Evolutionary conservation across 2,888 invertebrate genomes (phyloP).

Genomic region (Argynnis bischoffii): DNA sequence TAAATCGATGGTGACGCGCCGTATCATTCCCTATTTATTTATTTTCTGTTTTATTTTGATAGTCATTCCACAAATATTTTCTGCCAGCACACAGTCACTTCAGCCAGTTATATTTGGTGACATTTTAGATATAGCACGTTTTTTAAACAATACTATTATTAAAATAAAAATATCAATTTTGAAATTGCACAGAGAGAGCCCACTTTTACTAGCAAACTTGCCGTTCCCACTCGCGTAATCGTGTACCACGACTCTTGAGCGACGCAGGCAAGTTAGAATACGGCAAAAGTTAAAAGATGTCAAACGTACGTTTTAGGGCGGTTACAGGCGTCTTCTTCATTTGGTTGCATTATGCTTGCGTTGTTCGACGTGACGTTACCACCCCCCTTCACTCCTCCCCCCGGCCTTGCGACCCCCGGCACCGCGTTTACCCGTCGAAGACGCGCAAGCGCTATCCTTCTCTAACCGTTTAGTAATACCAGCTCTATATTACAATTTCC

Average conservation of each 20-base stretch:
- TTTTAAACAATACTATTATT: conserved; percentile 22
- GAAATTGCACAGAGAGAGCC: conserved; percentile 51
- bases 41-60: conserved; percentile 77
- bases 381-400: conserved; percentile 65
- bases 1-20: conserved; percentile 44
- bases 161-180: conserved; percentile 32
- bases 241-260: conserved; percentile 75
- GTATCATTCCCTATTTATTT: conserved; percentile 77
- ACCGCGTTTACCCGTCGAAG: conserved; percentile 60
- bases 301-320: conserved; percentile 37
- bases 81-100: conserved; percentile 28
- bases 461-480: conserved; percentile 66
- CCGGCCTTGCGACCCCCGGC: conserved; percentile 77
- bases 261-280: conserved; percentile 73
- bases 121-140: conserved; percentile 20
- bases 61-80: conserved; percentile 53
- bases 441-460: conserved; percentile 76
- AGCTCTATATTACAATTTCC: conserved; percentile 42
- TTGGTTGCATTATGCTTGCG: conserved; percentile 67
- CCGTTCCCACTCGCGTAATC: conserved; percentile 76
- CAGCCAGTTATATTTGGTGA: conserved; percentile 32
- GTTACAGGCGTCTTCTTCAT: conserved; percentile 52
- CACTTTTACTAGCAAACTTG: conserved; percentile 67
- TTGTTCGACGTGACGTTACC: conserved; percentile 79
- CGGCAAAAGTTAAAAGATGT: conserved; percentile 48